Evolutionary conservation across 2,797 vertebrate genomes (phyloP).

Genomic region (Cyprinella venusta): DNA sequence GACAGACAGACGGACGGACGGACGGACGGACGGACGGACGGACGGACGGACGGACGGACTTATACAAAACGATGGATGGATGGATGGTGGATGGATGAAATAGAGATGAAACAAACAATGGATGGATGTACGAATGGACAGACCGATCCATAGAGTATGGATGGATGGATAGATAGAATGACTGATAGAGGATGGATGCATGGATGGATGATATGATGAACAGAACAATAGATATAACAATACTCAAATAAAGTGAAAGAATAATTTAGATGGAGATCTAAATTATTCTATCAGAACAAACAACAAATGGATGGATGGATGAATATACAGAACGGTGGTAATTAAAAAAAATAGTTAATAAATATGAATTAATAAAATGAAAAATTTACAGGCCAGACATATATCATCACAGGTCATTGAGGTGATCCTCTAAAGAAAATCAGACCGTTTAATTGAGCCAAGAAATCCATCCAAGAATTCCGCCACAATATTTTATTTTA

Average conservation of each 20-base stretch:
- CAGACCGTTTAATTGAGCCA: conserved; percentile 61
- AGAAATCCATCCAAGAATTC: conserved; percentile 81
- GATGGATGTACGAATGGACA: neutral
- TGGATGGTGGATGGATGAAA: neutral
- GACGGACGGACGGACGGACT: neutral
- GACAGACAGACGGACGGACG: neutral
- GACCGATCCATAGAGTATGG: neutral
- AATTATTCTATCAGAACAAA: neutral
- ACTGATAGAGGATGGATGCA: neutral
- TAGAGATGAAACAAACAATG: neutral
- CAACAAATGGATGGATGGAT: neutral
- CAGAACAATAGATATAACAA: neutral
- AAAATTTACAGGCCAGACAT: neutral
- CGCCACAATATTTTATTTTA: conserved; percentile 96
- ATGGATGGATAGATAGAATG: neutral
- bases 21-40: neutral
- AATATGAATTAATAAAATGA: neutral
- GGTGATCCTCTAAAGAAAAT: neutral
- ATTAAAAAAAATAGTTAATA: too few species aligned
- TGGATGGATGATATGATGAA: neutral
- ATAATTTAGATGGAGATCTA: neutral
- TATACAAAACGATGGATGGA: too few species aligned
- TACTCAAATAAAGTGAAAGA: too few species aligned
- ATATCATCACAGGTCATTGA: neutral
- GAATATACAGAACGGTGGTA: neutral